phyloP scores from a whole-genome alignment of 2,113 vertebrate species.

The Sapajus apella region DNA sequence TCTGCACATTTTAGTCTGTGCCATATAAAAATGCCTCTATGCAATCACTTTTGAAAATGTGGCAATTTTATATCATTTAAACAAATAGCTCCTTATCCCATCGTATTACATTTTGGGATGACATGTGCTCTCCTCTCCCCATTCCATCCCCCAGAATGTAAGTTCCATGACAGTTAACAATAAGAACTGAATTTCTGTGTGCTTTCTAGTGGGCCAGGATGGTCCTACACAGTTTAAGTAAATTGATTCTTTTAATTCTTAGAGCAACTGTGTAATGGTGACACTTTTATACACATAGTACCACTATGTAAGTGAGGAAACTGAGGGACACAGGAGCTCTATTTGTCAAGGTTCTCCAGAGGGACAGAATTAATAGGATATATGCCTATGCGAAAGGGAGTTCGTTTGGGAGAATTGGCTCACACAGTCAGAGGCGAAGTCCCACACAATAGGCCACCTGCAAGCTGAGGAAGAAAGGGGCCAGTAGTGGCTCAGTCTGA shows the following conservation, averaged over 20 bases:
- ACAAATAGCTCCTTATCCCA: neutral
- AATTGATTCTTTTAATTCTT: neutral
- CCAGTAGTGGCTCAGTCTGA: no score
- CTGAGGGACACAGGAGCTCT: neutral
- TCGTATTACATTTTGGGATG: neutral
- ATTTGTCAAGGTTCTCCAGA: no score
- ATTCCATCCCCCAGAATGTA: fast-evolving
- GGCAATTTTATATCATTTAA: neutral
- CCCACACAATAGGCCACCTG: no score
- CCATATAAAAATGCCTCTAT: neutral
- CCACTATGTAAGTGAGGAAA: neutral
- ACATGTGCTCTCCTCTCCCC: neutral
- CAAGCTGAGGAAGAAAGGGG: no score
- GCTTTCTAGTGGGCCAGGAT: neutral
- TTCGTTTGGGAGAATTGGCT: no score
- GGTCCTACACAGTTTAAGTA: neutral
- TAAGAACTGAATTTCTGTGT: neutral
- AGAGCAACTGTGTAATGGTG: neutral
- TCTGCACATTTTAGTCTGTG: neutral
- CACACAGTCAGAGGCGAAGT: no score
- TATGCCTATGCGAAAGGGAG: no score
- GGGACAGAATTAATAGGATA: no score
- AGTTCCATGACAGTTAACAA: neutral
- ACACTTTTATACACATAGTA: neutral
- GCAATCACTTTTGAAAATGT: neutral